Percentiles rank a stretch among this genome's conserved stretches.
Conservation (phyloP, 2,888 invertebrate species). For the Adelognathus sp. region DNA sequence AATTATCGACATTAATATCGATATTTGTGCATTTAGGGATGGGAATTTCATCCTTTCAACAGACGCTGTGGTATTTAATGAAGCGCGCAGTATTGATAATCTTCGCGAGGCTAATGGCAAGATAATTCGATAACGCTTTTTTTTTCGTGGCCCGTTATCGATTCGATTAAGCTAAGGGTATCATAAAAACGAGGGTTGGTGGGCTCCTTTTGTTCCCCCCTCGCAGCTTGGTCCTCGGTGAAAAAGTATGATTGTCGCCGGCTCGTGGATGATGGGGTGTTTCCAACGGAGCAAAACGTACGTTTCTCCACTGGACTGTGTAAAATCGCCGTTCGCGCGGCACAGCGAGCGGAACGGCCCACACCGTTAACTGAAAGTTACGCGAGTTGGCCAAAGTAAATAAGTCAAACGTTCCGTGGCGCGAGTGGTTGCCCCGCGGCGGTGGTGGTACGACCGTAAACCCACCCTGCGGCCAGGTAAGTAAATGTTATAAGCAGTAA, state of each 20-base stretch:
- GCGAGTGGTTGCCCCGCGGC: conserved; percentile 13
- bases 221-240: not conserved
- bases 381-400: conserved; percentile 60
- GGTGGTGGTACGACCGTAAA: conserved; percentile 59
- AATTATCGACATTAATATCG: too few species aligned
- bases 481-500: conserved; percentile 65
- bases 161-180: conserved; percentile 77
- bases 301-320: conserved; percentile 18
- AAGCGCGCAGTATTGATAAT: conserved; percentile 70
- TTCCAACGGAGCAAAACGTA: not conserved
- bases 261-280: not conserved
- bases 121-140: conserved; percentile 72
- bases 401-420: conserved; percentile 48
- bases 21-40: conserved; percentile 9
- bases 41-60: too few species aligned
- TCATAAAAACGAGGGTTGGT: conserved; percentile 70
- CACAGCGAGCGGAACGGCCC: conserved; percentile 44
- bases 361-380: conserved; percentile 64
- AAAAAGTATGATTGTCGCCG: conserved; percentile 28
- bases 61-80: conserved; percentile 65
- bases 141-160: conserved; percentile 63
- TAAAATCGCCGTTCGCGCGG: conserved; percentile 32
- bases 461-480: conserved; percentile 62
- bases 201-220: conserved; percentile 5
- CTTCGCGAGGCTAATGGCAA: conserved; percentile 63